Evolutionary conservation across 37 sponge, comb jelly and placozoan species (phyloP).

Genomic region (Petrosia ficiformis): DNA sequence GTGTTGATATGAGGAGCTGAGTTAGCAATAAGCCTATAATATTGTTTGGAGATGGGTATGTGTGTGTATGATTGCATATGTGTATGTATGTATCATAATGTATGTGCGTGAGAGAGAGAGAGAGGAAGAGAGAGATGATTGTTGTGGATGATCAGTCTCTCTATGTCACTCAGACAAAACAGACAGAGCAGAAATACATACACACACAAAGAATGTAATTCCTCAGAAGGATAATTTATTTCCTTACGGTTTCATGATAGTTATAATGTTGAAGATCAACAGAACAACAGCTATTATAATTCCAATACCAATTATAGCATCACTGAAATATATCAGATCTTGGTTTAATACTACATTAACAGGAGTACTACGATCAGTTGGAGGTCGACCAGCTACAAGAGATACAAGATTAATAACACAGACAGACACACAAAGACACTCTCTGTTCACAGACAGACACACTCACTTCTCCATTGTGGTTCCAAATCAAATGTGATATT

Average conservation of each 20-base stretch:
- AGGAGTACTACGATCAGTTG: constrained; percentile 33
- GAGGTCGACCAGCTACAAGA: constrained; percentile 22
- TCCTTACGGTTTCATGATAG: constrained; percentile 56
- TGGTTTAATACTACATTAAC: constrained; percentile 3
- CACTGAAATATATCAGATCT: constrained; percentile 15
- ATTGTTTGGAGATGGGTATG: neutral
- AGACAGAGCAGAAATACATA: no score
- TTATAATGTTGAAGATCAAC: constrained; percentile 62
- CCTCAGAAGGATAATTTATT: no score
- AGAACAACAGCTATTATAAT: constrained; percentile 40
- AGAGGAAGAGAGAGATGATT: no score
- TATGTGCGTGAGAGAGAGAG: neutral
- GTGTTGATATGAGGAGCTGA: constrained; percentile 67
- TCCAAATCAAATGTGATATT: neutral
- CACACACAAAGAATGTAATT: no score
- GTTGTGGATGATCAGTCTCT: no score
- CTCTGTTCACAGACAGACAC: no score
- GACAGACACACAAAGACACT: no score
- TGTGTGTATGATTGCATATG: no score
- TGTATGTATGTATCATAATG: no score
- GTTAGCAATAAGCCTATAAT: constrained; percentile 50
- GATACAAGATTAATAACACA: neutral
- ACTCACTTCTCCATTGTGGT: neutral
- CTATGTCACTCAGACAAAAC: no score
- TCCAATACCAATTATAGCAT: constrained; percentile 20